Evolutionary conservation across 2,888 invertebrate species (phyloP).

Genomic region (Copidosoma aretas): DNA sequence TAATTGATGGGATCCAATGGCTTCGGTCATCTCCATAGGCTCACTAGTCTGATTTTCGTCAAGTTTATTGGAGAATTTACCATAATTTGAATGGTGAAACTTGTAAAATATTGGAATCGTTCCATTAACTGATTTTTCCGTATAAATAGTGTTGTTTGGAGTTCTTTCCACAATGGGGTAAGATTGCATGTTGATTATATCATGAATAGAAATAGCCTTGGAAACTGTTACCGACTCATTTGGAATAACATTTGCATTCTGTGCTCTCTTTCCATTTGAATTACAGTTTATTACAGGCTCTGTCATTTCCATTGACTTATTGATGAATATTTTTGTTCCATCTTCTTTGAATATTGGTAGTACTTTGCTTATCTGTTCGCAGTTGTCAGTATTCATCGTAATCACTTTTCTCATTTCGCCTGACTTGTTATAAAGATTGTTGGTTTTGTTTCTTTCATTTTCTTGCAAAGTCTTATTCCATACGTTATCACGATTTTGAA

Average conservation of each 20-base stretch:
- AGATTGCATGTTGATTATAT: not conserved
- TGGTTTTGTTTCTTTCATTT: slow-evolving; percentile 13
- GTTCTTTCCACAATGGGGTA: not conserved
- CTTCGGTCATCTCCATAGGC: slow-evolving; percentile 15
- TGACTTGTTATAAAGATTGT: slow-evolving; percentile 22
- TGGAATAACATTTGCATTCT: not conserved
- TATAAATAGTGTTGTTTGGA: not conserved
- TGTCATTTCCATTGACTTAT: not conserved
- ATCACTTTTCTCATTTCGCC: slow-evolving; percentile 14
- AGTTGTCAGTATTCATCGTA: not conserved
- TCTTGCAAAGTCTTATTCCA: not conserved
- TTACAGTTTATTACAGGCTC: not conserved
- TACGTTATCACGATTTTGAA: not conserved
- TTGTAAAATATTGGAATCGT: slow-evolving; percentile 14
- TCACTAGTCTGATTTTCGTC: slow-evolving; percentile 20
- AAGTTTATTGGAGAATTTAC: slow-evolving; percentile 6
- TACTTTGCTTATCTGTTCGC: not conserved
- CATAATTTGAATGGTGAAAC: slow-evolving; percentile 3
- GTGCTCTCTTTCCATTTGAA: not conserved
- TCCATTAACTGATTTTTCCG: slow-evolving; percentile 29
- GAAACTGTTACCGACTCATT: slow-evolving; percentile 15
- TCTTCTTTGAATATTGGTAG: not conserved
- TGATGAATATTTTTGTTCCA: not conserved
- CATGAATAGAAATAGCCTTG: not conserved
- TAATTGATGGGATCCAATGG: not conserved